phyloP scores from a whole-genome alignment of 2,888 invertebrate species.

The Aquatica leii region DNA sequence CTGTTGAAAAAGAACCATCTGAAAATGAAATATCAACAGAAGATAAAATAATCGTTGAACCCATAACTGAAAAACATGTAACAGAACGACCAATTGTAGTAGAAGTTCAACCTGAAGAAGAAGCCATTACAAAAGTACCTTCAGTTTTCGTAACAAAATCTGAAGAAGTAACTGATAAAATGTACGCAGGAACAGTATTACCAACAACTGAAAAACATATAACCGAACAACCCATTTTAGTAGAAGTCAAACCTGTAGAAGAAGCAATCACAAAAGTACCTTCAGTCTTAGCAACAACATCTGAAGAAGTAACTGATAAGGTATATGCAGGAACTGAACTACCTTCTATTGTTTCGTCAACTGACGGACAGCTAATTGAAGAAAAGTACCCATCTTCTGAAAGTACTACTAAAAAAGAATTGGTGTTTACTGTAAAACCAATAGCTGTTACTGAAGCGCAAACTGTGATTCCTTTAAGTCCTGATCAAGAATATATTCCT shows the following conservation, averaged over 20 bases:
- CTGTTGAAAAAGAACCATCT: neutral
- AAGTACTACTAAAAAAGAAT: neutral
- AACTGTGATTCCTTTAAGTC: neutral
- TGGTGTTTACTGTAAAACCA: neutral
- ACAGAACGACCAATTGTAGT: constrained; percentile 9
- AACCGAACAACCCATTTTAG: constrained; percentile 5
- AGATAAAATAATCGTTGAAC: neutral
- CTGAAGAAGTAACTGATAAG: constrained; percentile 1
- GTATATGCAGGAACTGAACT: constrained; percentile 19
- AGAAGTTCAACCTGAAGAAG: constrained; percentile 15
- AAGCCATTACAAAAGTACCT: constrained; percentile 23
- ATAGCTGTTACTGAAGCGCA: neutral
- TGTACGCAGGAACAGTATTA: constrained; percentile 16
- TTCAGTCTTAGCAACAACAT: constrained; percentile 17
- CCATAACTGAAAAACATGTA: neutral
- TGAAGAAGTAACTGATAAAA: constrained; percentile 8
- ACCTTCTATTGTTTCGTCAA: constrained; percentile 16
- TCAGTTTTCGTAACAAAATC: constrained; percentile 20
- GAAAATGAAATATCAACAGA: neutral
- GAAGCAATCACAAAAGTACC: constrained; percentile 24
- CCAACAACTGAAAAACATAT: no score
- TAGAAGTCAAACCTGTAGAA: constrained; percentile 16
- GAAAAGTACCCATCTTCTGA: neutral
- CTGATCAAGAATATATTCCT: constrained; percentile 18
- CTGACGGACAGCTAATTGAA: constrained; percentile 7